Evolutionary conservation across 1,140 invertebrate species (phyloP), one percentile per base, ranked within the genome.

Genomic region (Caenorhabditis remanei): DNA sequence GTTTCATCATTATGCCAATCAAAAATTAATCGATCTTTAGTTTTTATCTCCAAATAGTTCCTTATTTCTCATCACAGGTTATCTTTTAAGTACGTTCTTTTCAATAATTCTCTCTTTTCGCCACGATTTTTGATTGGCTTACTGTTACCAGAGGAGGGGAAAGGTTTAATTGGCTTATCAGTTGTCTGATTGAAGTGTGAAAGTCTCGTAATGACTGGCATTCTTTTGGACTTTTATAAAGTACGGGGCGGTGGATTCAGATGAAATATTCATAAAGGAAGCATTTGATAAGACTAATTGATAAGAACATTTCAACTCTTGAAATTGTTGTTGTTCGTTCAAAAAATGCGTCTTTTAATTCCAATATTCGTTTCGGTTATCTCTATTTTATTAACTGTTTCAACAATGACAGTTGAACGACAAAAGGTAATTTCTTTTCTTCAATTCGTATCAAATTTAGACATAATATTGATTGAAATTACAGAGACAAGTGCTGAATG

Each of bases 11-110:
- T 32, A 19, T n/a, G 46, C 24, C 71, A 50, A 79, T 79, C 71
- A 79, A 67, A 61, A n/a, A 32, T n/a, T 46, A 79, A 79, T 79
- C n/a, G 71, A 79, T n/a, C 71, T 79, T 53, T n/a, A 79, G 71
- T 50, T 53, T 79, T 61, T 24, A 9, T n/a, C 46, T 50, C n/a
- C 21, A 13, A 9, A 24, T 19, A 46, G 65, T 71, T 71, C 41
- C 65, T 71, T 43, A 71, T 75, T 75, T 75, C 67, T 75, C 41
- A 71, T 71, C 65, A 46, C 0, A 79, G 11, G 40, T 21, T 79
- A 50, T 79, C 71, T 79, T 79, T 71, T 40, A 71, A 71, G 24
- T 71, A 71, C 65, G 65, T 71, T 41, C 65, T 46, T 43, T 46
- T 46, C 65, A 43, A 71, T 46, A n/a, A n/a, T n/a, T n/a, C n/a